phyloP scores from a whole-genome alignment of 2,797 vertebrate species.

The Prunella strophiata region DNA sequence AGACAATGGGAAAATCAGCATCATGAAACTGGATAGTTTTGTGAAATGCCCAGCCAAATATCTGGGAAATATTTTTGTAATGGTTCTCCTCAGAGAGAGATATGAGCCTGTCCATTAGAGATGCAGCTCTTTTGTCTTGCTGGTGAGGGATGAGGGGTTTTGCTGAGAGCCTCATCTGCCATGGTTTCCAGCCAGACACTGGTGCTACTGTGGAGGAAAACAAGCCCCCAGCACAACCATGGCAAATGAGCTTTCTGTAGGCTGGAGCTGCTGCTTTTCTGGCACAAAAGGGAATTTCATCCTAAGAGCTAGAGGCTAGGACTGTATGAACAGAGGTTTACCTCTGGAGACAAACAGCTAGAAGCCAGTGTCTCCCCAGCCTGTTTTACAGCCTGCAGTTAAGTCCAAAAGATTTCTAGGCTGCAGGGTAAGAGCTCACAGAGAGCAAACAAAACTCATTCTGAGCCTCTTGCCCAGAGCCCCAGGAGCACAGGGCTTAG shows the following conservation, averaged over 20 bases:
- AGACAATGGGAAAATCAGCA: slow-evolving; percentile 78
- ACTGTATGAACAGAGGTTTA: neutral
- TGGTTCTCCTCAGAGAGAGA: slow-evolving; percentile 56
- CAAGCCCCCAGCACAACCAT: slow-evolving; percentile 1
- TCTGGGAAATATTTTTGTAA: slow-evolving; percentile 68
- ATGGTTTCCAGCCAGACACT: neutral
- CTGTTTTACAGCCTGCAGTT: neutral
- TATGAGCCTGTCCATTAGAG: slow-evolving; percentile 52
- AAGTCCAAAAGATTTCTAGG: neutral
- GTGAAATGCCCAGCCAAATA: slow-evolving; percentile 62
- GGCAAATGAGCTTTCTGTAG: slow-evolving; percentile 29
- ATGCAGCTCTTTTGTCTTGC: slow-evolving; percentile 31
- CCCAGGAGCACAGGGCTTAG: neutral
- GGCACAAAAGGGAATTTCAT: neutral
- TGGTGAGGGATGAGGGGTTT: slow-evolving; percentile 1
- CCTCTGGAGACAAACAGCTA: neutral
- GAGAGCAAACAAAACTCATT: neutral
- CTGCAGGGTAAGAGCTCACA: neutral
- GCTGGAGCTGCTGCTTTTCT: slow-evolving; percentile 16
- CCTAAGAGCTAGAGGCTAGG: neutral
- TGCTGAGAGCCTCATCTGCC: slow-evolving; percentile 17
- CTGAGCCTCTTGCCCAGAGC: neutral
- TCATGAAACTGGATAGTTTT: slow-evolving; percentile 64
- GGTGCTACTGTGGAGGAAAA: slow-evolving; percentile 26
- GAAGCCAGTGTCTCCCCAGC: neutral